These are phyloP conservation scores for Eumerus sabulonum DNA, from an alignment of 2,888 invertebrate species.

Conservation along the genomic window DNA sequence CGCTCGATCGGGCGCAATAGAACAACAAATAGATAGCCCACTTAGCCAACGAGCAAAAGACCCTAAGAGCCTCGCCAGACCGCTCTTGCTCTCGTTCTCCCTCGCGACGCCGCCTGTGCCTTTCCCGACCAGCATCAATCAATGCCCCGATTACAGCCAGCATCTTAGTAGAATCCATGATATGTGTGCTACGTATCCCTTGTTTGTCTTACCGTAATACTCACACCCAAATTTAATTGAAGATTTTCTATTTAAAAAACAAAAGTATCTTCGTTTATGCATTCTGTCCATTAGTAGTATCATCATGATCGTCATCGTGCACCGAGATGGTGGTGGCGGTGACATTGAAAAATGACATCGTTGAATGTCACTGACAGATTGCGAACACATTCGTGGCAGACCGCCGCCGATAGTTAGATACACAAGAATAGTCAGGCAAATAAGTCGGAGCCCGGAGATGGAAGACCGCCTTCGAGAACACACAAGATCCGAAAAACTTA, in stretches of 20 bases:
- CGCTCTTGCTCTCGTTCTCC: not conserved
- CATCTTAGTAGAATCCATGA: too few species aligned
- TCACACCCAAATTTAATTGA: conserved; percentile 37
- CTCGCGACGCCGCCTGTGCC: not conserved
- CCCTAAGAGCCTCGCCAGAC: conserved; percentile 13
- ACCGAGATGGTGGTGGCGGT: conserved; percentile 9
- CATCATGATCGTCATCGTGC: conserved; percentile 8
- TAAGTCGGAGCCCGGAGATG: not conserved
- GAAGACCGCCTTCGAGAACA: conserved; percentile 5
- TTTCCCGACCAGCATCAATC: conserved; percentile 52
- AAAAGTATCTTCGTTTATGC: not conserved
- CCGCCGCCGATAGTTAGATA: conserved; percentile 60
- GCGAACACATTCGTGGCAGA: conserved; percentile 60
- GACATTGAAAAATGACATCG: conserved; percentile 67
- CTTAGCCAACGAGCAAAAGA: conserved; percentile 32
- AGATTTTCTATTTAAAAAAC: conserved; percentile 42
- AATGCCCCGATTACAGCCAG: conserved; percentile 26
- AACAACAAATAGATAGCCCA: conserved; percentile 50
- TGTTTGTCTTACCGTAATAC: not conserved
- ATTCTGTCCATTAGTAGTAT: not conserved
- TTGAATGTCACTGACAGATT: conserved; percentile 68
- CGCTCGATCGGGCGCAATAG: not conserved
- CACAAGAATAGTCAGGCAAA: conserved; percentile 33
- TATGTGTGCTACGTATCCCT: too few species aligned
- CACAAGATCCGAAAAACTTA: conserved; percentile 10